Base-by-base conservation (phyloP, 2,888 invertebrate genomes). In the Coenonympha glycerion region DNA sequence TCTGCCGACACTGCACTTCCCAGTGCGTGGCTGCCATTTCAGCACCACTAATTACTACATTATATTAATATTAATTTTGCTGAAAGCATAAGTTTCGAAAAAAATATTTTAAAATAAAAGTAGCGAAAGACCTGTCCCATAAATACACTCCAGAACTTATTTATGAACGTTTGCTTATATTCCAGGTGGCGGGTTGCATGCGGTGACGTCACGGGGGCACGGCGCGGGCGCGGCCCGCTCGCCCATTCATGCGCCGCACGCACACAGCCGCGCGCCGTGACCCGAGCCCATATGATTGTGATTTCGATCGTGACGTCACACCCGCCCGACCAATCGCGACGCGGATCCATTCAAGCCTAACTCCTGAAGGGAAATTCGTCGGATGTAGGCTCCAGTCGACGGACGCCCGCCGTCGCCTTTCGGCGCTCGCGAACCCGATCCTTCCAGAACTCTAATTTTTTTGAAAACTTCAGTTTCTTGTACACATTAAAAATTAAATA, bases 301-400 rank as follows among this genome's bases (percentile, higher is more conserved):
- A 81, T 83, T 83, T 81, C 79, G 91, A 90, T 89, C 72, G 89
- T 92, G 92, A 92, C 92, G 92, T 92, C 92, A 92, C 90, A 60
- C 62, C 62, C 63, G 60, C 54, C 66, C 71, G 70, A 78, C 92
- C 92, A 92, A 92, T 92, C 79, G 69, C 73, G 64, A 68, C 66
- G 62, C 75, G 73, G 89, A 86, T 90, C 91, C 92, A 92, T 92
- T 92, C 92, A 92, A 86, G 83, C 81, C 81, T 77, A 83, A 81
- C 86, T 88, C 82, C 79, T 88, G 85, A 88, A 88, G 85, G 84
- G 82, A 80, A 84, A 79, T 88, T 89, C 84, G 86, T 81, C 65
- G 70, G 73, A 81, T 80, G 74, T 71, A 76, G 71, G 70, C 76
- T 79, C 62, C 84, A 87, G 88, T 87, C 84, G 80, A 63, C 74